Evolutionary conservation across 2,113 vertebrate genomes (phyloP), one percentile per base, ranked within the genome.

Genomic region (Gymnorhina tibicen): DNA sequence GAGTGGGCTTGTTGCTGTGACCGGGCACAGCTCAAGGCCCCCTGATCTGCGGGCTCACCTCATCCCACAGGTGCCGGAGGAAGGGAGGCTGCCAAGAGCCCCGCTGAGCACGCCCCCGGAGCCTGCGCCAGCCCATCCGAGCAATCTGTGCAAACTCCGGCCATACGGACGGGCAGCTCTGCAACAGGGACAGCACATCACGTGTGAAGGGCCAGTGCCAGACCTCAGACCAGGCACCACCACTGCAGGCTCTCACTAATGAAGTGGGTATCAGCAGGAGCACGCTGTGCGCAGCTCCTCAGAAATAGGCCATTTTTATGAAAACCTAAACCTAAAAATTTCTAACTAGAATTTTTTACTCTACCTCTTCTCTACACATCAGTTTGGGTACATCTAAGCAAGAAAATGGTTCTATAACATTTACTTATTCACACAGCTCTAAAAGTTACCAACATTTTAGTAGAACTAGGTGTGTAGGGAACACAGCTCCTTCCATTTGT

Each of bases 11-110:
- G 24, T 8, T 16, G 37, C 74, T 23, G 66, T 1, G 62, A 39
- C 60, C 11, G 59, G 0, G 11, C 17, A 32, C 27, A n/a, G 77
- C 67, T 69, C 56, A 16, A 23, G 28, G 22, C 23, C 2, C 17
- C 1, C 37, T 3, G 18, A 4, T 46, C 1, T 21, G 32, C 9
- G 32, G 67, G 47, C 47, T 64, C 49, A 6, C 18, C 44, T 22
- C 87, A 44, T 5, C 19, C 23, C 79, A 17, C 66, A 44, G 79
- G 37, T 4, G 68, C 42, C 6, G 23, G 52, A 89, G 76, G 63
- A 88, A 67, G 44, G 62, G 53, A 50, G n/a, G 83, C 28, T 93
- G 92, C 94, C 88, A 94, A 35, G 90, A 37, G 78, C 81, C 58
- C 76, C 16, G 72, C 76, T 23, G 92, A 75, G 94, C 85, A 33